phyloP scores from a whole-genome alignment of 2,888 invertebrate species.

The Arctia plantaginis region DNA sequence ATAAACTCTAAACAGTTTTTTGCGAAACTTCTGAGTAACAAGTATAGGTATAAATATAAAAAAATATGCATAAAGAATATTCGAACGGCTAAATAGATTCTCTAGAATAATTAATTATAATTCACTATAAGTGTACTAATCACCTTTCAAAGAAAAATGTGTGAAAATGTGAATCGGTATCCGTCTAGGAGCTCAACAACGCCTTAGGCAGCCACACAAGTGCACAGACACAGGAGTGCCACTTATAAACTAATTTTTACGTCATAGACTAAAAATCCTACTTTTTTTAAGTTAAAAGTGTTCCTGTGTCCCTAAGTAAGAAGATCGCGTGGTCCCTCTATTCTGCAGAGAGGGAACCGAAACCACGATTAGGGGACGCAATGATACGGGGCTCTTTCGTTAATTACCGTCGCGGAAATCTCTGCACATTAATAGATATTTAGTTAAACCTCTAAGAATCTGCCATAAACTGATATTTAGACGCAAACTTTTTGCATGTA shows the following conservation, averaged over 20 bases:
- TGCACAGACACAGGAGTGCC: too few species aligned
- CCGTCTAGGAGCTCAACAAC: too few species aligned
- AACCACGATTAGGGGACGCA: slow-evolving; percentile 60
- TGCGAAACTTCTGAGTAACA: too few species aligned
- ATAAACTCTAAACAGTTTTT: too few species aligned
- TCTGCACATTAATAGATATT: slow-evolving; percentile 43
- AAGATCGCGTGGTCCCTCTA: slow-evolving; percentile 22
- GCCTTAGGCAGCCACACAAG: too few species aligned
- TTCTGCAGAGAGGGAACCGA: slow-evolving; percentile 42
- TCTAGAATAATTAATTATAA: too few species aligned
- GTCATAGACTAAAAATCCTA: background rate
- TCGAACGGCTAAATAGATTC: too few species aligned
- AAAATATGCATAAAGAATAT: too few species aligned
- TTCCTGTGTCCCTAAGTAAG: background rate
- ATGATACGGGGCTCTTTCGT: slow-evolving; percentile 53
- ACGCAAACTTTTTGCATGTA: background rate
- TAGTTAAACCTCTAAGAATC: slow-evolving; percentile 23
- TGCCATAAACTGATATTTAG: background rate
- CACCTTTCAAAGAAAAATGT: too few species aligned
- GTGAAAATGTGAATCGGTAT: too few species aligned
- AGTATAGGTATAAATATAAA: too few species aligned
- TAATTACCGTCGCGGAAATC: slow-evolving; percentile 54
- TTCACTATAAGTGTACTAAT: too few species aligned
- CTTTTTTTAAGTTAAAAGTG: background rate
- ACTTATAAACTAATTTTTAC: background rate